Evolutionary conservation across 2,888 invertebrate species (phyloP), one percentile per base, ranked within the genome.

Genomic region (Cancer borealis): DNA sequence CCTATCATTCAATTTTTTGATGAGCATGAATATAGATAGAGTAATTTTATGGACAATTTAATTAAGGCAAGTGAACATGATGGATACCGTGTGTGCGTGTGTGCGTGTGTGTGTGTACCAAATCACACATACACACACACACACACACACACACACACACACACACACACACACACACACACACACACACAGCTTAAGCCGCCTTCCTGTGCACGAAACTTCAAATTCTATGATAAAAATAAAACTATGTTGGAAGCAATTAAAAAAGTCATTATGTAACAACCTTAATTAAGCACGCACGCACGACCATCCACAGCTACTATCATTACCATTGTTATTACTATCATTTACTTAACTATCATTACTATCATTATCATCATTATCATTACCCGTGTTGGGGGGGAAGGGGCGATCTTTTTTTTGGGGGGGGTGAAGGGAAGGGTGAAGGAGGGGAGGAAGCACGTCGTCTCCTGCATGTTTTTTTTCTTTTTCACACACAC

Each of bases 41-140:
- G 39, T 14, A 17, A 45, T 92, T 26, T 39, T 39, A 73, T 46
- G 21, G 39, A 73, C 66, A 45, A 21, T 79, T 73, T 47, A 47
- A 45, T 73, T 46, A 79, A 21, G 21, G 12, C n/a, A 30, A 46
- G 45, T 8, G n/a, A 73, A 73, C 73, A 73, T 73, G 73, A 73
- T 73, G 26, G 2, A 66, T 66, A 66, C 2, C 12, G 73, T 79
- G 46, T 92, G 73, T 92, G 73, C 46, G 73, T 92, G 66, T 66
- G 66, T 66, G 66, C 39, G 66, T 91, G 54, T 91, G 60, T 91
- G 91, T 54, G 91, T 88, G 46, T 88, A 21, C 47, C 6, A 5
- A 8, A 26, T 1, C 26, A 2, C n/a, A 66, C 66, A n/a, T 5
- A 66, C 66, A n/a, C 26, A n/a, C 73, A 73, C 73, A 26, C 60